These are phyloP conservation scores for Drosophila anomelani DNA, from an alignment of 2,888 invertebrate genomes.

Conservation along the genomic window DNA sequence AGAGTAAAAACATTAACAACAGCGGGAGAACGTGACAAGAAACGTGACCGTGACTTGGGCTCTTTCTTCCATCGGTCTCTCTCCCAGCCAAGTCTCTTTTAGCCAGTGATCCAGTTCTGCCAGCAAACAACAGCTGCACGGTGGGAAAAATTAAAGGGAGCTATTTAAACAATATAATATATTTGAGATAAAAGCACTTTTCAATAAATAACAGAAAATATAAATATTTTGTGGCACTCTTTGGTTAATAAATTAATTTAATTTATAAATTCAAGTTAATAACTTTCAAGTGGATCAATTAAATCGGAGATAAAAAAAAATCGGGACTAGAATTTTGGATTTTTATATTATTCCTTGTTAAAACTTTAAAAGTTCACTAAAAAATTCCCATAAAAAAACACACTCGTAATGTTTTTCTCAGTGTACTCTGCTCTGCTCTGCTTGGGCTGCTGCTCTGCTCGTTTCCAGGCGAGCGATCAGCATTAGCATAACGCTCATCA, in stretches of 20 bases:
- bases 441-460: slow-evolving; percentile 36
- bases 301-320: neutral
- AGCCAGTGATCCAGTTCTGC: slow-evolving; percentile 62
- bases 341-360: too few species aligned
- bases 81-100: slow-evolving; percentile 13
- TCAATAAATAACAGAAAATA: neutral
- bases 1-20: slow-evolving; percentile 23
- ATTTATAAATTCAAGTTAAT: too few species aligned
- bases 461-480: slow-evolving; percentile 73
- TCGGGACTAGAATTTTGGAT: too few species aligned
- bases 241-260: neutral
- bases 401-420: slow-evolving; percentile 5
- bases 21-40: slow-evolving; percentile 69
- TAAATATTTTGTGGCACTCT: neutral
- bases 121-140: slow-evolving; percentile 22
- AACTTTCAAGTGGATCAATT: neutral
- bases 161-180: neutral
- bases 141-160: neutral
- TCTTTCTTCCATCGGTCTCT: slow-evolving; percentile 12
- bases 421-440: slow-evolving; percentile 18
- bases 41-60: slow-evolving; percentile 76
- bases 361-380: too few species aligned
- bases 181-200: neutral
- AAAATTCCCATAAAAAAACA: too few species aligned
- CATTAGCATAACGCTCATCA: slow-evolving; percentile 60